These are phyloP conservation scores for Callocephalon fimbriatum DNA, from an alignment of 2,113 vertebrate genomes.

Conservation along the genomic window DNA sequence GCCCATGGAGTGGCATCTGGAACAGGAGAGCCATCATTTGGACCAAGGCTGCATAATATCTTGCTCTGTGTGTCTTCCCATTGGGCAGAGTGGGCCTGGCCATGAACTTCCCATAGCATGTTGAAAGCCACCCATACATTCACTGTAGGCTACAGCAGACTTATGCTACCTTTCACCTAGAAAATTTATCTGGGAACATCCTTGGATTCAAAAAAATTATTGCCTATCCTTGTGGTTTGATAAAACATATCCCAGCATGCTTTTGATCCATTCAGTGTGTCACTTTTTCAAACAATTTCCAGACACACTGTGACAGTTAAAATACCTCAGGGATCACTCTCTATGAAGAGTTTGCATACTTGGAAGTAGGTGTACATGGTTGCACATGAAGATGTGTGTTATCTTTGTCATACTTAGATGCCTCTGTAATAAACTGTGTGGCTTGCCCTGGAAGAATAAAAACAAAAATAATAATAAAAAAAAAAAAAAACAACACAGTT, in stretches of 20 bases:
- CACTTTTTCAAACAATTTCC: neutral
- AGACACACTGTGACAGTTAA: neutral
- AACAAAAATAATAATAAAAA: neutral
- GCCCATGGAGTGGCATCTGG: neutral
- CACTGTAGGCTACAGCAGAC: accelerated
- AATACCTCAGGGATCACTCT: neutral
- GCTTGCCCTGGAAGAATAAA: accelerated
- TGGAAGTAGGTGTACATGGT: neutral
- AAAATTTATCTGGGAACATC: neutral
- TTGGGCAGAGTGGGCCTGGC: no score
- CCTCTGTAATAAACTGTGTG: neutral
- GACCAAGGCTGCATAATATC: neutral
- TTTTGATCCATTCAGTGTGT: neutral
- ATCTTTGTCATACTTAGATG: neutral
- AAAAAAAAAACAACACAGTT: no score
- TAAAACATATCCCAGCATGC: accelerated
- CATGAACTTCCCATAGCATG: accelerated
- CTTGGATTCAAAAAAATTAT: neutral
- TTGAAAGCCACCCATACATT: accelerated
- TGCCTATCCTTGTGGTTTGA: accelerated
- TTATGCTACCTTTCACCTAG: neutral
- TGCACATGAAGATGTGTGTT: neutral
- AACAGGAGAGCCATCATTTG: accelerated
- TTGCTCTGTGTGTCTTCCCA: neutral
- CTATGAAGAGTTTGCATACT: neutral